These are phyloP conservation scores for Heliconius hermathena DNA, from an alignment of 1,140 invertebrate species.

Conservation along the genomic window DNA sequence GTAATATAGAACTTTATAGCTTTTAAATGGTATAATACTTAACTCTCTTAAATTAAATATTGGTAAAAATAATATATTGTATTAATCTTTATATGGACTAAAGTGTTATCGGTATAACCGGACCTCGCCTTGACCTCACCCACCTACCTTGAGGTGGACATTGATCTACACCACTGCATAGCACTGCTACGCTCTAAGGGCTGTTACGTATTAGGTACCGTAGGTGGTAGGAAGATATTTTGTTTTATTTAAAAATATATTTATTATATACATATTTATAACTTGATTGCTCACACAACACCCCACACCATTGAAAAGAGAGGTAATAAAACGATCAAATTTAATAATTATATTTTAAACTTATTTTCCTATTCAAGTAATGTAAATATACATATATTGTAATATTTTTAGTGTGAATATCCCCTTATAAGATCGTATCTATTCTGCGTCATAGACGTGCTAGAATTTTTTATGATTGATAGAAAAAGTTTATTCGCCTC, in stretches of 20 bases:
- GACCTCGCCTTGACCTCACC: slow-evolving; percentile 36
- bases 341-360: too few species aligned
- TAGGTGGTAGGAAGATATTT: background rate
- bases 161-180: slow-evolving; percentile 36
- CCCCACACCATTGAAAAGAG: too few species aligned
- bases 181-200: slow-evolving; percentile 17
- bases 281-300: too few species aligned
- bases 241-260: too few species aligned
- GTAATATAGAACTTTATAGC: too few species aligned
- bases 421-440: slow-evolving; percentile 4
- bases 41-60: too few species aligned
- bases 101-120: slow-evolving; percentile 19
- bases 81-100: background rate
- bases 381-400: background rate
- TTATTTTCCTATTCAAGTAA: too few species aligned
- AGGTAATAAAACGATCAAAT: too few species aligned
- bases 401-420: background rate
- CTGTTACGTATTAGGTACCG: background rate
- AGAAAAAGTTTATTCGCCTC: slow-evolving; percentile 20
- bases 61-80: background rate
- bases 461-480: slow-evolving; percentile 20
- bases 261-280: too few species aligned
- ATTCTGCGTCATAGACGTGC: slow-evolving; percentile 4
- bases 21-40: too few species aligned
- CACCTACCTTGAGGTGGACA: slow-evolving; percentile 4